These are phyloP conservation scores for Pasiphila rectangulata DNA, from an alignment of 2,888 invertebrate genomes.

Conservation along the genomic window DNA sequence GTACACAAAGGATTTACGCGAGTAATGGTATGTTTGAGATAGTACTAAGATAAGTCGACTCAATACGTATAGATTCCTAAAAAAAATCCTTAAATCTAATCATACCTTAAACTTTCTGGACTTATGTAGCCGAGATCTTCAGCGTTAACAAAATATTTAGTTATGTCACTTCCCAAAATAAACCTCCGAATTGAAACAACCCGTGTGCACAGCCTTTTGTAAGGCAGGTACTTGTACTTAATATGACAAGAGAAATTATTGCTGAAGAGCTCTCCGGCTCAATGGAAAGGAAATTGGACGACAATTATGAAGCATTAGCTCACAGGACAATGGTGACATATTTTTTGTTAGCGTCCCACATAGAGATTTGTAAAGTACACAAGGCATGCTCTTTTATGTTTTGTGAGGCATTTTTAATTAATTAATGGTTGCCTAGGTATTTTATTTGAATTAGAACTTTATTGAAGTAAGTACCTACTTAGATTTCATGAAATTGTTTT, in stretches of 20 bases:
- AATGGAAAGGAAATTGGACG: constrained; percentile 73
- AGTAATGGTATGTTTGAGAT: too few species aligned
- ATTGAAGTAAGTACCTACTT: neutral
- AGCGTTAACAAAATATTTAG: too few species aligned
- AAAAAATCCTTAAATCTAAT: too few species aligned
- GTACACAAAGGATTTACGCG: too few species aligned
- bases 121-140: too few species aligned
- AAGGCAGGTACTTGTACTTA: constrained; percentile 50
- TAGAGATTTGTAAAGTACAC: constrained; percentile 54
- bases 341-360: constrained; percentile 59
- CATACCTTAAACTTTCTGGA: too few species aligned
- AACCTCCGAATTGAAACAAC: constrained; percentile 26
- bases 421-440: constrained; percentile 27
- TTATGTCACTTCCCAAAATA: constrained; percentile 6
- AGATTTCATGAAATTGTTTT: too few species aligned
- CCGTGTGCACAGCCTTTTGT: constrained; percentile 43
- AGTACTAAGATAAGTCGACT: too few species aligned
- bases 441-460: constrained; percentile 1
- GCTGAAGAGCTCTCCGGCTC: constrained; percentile 47
- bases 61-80: too few species aligned
- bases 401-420: constrained; percentile 54
- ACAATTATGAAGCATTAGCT: constrained; percentile 70
- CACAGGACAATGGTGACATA: constrained; percentile 64
- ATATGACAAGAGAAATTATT: constrained; percentile 68
- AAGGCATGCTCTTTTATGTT: constrained; percentile 42